Evolutionary conservation across 1,140 invertebrate species (phyloP), one percentile per base, ranked within the genome.

Genomic region (Eumaeus atala): DNA sequence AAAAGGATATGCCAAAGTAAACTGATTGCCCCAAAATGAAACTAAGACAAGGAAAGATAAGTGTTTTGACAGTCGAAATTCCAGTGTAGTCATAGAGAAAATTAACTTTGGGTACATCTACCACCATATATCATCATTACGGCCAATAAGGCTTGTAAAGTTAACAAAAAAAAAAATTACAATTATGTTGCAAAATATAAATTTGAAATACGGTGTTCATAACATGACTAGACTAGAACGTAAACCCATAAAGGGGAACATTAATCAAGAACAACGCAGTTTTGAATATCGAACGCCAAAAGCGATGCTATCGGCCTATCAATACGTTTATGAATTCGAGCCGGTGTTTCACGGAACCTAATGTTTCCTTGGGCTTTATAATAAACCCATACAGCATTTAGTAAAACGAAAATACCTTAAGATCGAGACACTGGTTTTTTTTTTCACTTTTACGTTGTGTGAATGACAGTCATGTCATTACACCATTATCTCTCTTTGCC

Each of bases 241-340:
- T 69, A 62, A 67, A 66, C 59, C 72, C 68, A 72, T 76, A 75
- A 79, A 75, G 65, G 62, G 62, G 62, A 71, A 78, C 77, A 84
- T 81, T 81, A 84, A 84, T 84, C 80, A 81, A 73, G 67, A 73
- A 72, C 67, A 72, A 74, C 67, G 70, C 69, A 72, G 77, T 77
- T 84, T 84, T 81, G 80, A 76, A 79, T 75, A 79, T 75, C 74
- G 75, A 74, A 78, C 65, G 67, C 73, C 73, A 70, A 77, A 77
- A 80, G 72, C 75, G 69, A 67, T 72, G 64, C 61, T 71, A 72
- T 70, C 67, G 64, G 58, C 60, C 40, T 72, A 69, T 74, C 72
- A 69, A 64, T 67, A 70, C 64, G 66, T 74, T 66, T 71, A 62
- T 69, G 67, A 56, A 69, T 64, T 62, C 21, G 59, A 66, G 55